Percentiles rank a stretch among this genome's conserved stretches.
These are phyloP conservation scores for Drosophila mimetica DNA, from an alignment of 2,888 invertebrate species.

Conservation along the genomic window DNA sequence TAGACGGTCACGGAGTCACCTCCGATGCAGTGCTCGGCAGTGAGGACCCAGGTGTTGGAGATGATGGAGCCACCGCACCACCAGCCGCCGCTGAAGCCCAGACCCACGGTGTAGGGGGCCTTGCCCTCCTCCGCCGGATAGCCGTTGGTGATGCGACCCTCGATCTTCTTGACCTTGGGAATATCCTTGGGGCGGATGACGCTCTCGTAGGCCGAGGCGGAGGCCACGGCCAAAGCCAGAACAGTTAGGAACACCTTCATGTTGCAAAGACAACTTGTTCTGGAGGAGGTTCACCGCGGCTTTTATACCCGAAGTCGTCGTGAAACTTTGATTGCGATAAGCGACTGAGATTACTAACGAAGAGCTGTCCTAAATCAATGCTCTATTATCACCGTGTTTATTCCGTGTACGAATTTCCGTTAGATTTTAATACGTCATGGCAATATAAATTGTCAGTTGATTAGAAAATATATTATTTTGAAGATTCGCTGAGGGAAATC, in stretches of 20 bases:
- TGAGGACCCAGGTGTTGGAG: slow-evolving; percentile 57
- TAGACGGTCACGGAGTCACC: slow-evolving; percentile 56
- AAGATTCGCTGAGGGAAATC: too few species aligned
- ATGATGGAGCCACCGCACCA: slow-evolving; percentile 75
- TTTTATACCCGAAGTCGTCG: slow-evolving; percentile 17
- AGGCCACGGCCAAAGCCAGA: slow-evolving; percentile 42
- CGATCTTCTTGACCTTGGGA: slow-evolving; percentile 25
- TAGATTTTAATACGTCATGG: background rate
- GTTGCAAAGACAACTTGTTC: slow-evolving; percentile 34
- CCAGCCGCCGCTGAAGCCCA: slow-evolving; percentile 65
- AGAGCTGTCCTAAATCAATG: slow-evolving; percentile 31
- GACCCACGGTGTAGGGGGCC: slow-evolving; percentile 75
- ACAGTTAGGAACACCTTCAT: slow-evolving; percentile 36
- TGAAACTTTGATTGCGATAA: background rate
- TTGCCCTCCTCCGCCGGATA: slow-evolving; percentile 51
- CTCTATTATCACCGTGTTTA: background rate
- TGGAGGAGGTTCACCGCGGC: background rate
- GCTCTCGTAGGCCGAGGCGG: slow-evolving; percentile 24
- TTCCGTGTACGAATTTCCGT: background rate
- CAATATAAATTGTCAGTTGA: background rate
- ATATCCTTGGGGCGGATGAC: slow-evolving; percentile 37
- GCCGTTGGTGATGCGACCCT: slow-evolving; percentile 44
- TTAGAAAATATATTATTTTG: too few species aligned
- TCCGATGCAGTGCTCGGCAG: slow-evolving; percentile 68
- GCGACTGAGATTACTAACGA: background rate